phyloP scores from a whole-genome alignment of 2,888 invertebrate species.

The Mactromeris polynyma region DNA sequence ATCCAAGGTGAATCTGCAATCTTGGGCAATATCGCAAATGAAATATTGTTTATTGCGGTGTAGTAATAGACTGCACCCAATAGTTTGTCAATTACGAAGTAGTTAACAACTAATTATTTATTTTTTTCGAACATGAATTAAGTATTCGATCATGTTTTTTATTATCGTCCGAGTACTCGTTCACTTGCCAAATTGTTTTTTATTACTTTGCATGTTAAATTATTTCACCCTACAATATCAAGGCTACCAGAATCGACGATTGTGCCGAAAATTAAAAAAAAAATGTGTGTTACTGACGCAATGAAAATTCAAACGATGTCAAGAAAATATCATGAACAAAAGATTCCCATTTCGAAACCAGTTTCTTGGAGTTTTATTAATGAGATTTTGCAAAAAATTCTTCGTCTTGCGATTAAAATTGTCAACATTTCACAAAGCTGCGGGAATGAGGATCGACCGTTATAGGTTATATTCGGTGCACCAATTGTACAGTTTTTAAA shows the following conservation, averaged over 20 bases:
- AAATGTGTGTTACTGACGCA: background rate
- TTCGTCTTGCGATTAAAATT: background rate
- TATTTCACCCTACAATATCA: background rate
- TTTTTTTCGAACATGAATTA: too few relatives aligned
- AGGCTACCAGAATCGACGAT: background rate
- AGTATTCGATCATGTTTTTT: too few relatives aligned
- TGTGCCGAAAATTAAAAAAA: background rate
- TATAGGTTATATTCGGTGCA: background rate
- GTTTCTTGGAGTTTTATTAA: background rate
- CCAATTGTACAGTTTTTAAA: background rate
- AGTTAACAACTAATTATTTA: too few relatives aligned
- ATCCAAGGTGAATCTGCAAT: too few relatives aligned
- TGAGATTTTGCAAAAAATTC: background rate
- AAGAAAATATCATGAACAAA: background rate
- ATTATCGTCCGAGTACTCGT: too few relatives aligned
- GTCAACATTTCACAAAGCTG: background rate
- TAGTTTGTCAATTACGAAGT: too few relatives aligned
- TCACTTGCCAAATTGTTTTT: background rate
- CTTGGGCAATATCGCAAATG: too few relatives aligned
- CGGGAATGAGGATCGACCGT: background rate
- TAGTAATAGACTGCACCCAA: too few relatives aligned
- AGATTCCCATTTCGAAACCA: background rate
- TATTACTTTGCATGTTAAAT: background rate
- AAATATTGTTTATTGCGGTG: too few relatives aligned
- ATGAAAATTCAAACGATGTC: conserved; percentile 9